Evolutionary conservation across 2,888 invertebrate species (phyloP), one percentile per base, ranked within the genome.

Genomic region (Amphipyra berbera): DNA sequence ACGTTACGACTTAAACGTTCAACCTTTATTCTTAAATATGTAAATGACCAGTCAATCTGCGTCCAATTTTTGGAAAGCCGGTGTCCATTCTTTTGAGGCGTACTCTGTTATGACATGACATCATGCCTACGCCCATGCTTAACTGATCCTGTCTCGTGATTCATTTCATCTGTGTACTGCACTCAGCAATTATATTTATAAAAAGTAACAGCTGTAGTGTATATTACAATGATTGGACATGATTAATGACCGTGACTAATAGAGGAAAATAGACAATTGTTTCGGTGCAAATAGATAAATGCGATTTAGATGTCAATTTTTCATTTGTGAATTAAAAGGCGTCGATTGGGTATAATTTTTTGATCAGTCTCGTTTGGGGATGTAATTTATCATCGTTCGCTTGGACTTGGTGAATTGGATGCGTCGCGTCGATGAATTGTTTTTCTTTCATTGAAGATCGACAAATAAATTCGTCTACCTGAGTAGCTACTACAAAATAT

Each of bases 71-170:
- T 21, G 65, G 46, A 50, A 65, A 58, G 50, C 50, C 50, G 54
- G 48, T 59, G 64, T 46, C 35, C 45, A 44, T 35, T 35, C 35
- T 15, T 48, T 68, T 72, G 64, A 63, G 58, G 68, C 52, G 44
- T 57, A 37, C 45, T 33, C 12, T 13, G 50, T 45, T 58, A 42
- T 45, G 35, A 58, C 21, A 14, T 80, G 80, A 82, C 82, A 81
- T 82, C 79, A 82, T 74, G 56, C 42, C 35, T 63, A 80, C 84
- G 83, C 82, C 82, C 77, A 80, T 83, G 70, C 71, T 73, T 58
- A 63, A 70, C 65, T 66, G 70, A 64, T 68, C 55, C 65, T 46
- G 45, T 35, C 66, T 75, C 61, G 8, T 84, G 84, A 84, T 76
- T 84, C 84, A 84, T 72, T 55, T 70, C 64, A 52, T 61, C 46